These are phyloP conservation scores for Oscheius myriophilus DNA, from an alignment of 2,888 invertebrate genomes.

Conservation along the genomic window DNA sequence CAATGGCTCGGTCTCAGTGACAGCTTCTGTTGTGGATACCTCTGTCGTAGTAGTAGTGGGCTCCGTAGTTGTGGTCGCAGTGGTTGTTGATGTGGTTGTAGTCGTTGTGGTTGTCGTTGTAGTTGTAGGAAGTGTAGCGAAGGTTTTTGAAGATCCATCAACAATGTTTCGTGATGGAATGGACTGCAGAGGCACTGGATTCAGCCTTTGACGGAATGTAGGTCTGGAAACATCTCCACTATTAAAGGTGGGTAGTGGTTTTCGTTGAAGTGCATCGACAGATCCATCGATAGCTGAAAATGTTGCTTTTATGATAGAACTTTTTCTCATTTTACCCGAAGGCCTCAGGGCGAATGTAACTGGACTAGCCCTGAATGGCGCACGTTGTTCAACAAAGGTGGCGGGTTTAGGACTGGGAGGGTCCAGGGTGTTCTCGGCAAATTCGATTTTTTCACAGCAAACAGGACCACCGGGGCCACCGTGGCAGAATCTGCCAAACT, in stretches of 20 bases:
- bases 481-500: conserved; percentile 51
- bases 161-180: too few relatives aligned
- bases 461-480: conserved; percentile 51
- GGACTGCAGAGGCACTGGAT: too few relatives aligned
- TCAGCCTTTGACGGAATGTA: too few relatives aligned
- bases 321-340: neutral
- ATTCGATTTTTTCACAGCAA: conserved; percentile 52
- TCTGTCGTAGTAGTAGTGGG: conserved; percentile 23
- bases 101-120: conserved; percentile 29
- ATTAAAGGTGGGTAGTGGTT: neutral
- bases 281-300: neutral
- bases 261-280: neutral
- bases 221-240: too few relatives aligned
- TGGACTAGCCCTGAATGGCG: neutral
- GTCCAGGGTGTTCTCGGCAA: conserved; percentile 42
- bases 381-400: neutral
- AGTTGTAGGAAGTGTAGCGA: conserved; percentile 29
- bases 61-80: conserved; percentile 2
- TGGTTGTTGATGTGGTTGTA: conserved; percentile 24
- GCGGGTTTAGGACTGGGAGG: neutral
- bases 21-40: conserved; percentile 3
- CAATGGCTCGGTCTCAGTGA: conserved; percentile 1
- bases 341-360: neutral
- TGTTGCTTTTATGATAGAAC: neutral
- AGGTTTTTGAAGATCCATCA: neutral